Evolutionary conservation across 1,140 invertebrate species (phyloP).

Genomic region (Pachypeltis micranthus): DNA sequence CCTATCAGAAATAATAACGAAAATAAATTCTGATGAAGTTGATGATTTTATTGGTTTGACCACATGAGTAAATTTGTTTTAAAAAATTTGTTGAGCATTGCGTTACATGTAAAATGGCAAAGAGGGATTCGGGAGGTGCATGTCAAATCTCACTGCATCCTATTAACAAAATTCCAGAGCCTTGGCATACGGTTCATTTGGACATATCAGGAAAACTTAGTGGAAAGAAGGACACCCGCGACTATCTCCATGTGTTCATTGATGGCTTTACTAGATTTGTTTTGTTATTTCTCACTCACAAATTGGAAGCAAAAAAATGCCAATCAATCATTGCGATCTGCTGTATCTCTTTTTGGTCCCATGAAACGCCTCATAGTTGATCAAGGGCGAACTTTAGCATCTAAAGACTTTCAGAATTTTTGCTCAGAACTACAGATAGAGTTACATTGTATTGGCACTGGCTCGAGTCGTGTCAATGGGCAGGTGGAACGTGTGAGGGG

Average conservation of each 20-base stretch:
- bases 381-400: not conserved
- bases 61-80: conserved; percentile 15
- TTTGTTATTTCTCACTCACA: not conserved
- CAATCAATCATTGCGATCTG: not conserved
- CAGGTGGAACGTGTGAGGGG: not conserved
- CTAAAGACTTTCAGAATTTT: not conserved
- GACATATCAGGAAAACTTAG: conserved; percentile 12
- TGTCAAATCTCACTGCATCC: conserved; percentile 11
- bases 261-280: conserved; percentile 25
- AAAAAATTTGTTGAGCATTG: no score
- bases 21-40: conserved; percentile 9
- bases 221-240: conserved; percentile 12
- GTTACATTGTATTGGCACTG: not conserved
- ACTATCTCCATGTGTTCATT: conserved; percentile 23
- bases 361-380: not conserved
- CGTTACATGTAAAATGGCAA: conserved; percentile 11
- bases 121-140: not conserved
- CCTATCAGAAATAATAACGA: no score
- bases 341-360: not conserved
- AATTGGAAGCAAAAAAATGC: not conserved
- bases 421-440: not conserved
- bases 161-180: not conserved
- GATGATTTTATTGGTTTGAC: conserved; percentile 11
- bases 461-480: not conserved
- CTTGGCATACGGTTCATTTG: conserved; percentile 10